Conservation (phyloP, 2,888 invertebrate species). For the Brachyopa scutellaris region DNA sequence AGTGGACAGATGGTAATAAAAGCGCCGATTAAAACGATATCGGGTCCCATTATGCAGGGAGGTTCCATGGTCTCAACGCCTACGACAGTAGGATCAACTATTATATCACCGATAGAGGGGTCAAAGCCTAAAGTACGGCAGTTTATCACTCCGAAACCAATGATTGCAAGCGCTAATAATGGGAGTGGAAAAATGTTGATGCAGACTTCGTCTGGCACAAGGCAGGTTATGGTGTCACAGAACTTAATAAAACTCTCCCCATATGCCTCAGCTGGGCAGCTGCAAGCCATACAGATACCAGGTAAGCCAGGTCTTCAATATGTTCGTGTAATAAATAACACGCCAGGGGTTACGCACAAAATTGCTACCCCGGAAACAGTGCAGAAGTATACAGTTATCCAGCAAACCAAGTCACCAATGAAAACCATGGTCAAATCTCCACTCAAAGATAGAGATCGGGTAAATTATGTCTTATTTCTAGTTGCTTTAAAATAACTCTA, state of each 20-base stretch:
- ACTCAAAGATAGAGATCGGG: constrained; percentile 72
- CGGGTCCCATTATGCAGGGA: background rate
- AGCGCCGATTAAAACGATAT: constrained; percentile 43
- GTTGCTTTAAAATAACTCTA: background rate
- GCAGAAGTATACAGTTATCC: constrained; percentile 77
- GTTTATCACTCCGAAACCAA: constrained; percentile 14
- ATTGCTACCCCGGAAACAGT: constrained; percentile 41
- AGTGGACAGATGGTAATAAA: constrained; percentile 71
- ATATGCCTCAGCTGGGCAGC: constrained; percentile 63
- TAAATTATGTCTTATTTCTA: background rate
- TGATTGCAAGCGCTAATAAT: constrained; percentile 33
- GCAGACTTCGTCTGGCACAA: constrained; percentile 76
- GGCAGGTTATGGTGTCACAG: constrained; percentile 79
- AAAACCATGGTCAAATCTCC: constrained; percentile 76
- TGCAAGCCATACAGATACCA: constrained; percentile 79
- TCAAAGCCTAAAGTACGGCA: constrained; percentile 46
- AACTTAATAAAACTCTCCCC: constrained; percentile 78
- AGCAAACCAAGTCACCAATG: constrained; percentile 70
- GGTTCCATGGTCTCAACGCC: constrained; percentile 35
- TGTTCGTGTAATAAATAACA: constrained; percentile 85
- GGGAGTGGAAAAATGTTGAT: constrained; percentile 76
- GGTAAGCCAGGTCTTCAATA: constrained; percentile 84
- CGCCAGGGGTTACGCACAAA: constrained; percentile 73
- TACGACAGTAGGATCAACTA: constrained; percentile 36
- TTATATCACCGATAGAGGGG: constrained; percentile 32